These are phyloP conservation scores for Ligdia adustata DNA, from an alignment of 2,888 invertebrate genomes.

Conservation along the genomic window DNA sequence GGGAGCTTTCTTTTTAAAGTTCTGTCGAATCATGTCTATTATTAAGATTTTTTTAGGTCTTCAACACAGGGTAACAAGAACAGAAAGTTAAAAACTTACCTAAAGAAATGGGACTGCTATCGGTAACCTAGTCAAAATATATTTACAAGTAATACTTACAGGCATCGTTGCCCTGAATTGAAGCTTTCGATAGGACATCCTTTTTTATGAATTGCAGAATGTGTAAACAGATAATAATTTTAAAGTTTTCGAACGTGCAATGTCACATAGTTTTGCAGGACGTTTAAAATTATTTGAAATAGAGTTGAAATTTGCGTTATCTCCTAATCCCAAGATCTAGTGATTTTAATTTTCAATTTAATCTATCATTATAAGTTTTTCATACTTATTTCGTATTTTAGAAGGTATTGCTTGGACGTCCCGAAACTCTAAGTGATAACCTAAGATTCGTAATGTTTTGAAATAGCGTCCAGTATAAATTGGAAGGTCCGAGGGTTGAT, in stretches of 20 bases:
- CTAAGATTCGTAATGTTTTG: conserved; percentile 63
- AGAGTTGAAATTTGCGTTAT: too few relatives aligned
- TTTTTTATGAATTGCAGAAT: too few relatives aligned
- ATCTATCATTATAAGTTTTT: too few relatives aligned
- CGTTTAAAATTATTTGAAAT: too few relatives aligned
- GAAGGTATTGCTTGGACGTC: background rate
- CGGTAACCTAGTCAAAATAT: conserved; percentile 8
- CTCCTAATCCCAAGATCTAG: too few relatives aligned
- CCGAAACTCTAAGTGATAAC: background rate
- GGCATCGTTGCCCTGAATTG: conserved; percentile 44
- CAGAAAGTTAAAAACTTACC: conserved; percentile 2
- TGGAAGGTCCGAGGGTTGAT: conserved; percentile 86
- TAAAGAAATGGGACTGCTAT: conserved; percentile 6
- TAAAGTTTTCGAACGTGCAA: too few relatives aligned
- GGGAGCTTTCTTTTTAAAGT: conserved; percentile 50
- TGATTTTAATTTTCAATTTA: too few relatives aligned
- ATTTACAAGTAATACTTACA: conserved; percentile 25
- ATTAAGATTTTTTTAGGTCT: conserved; percentile 19
- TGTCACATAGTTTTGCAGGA: too few relatives aligned
- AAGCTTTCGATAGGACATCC: conserved; percentile 2
- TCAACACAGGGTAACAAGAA: conserved; percentile 63
- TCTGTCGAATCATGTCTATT: conserved; percentile 51
- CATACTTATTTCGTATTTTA: too few relatives aligned
- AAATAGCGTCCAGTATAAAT: conserved; percentile 85
- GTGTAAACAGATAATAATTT: too few relatives aligned